These are phyloP conservation scores for Mionectes olivaceus DNA, from an alignment of 2,797 vertebrate species.

Conservation along the genomic window DNA sequence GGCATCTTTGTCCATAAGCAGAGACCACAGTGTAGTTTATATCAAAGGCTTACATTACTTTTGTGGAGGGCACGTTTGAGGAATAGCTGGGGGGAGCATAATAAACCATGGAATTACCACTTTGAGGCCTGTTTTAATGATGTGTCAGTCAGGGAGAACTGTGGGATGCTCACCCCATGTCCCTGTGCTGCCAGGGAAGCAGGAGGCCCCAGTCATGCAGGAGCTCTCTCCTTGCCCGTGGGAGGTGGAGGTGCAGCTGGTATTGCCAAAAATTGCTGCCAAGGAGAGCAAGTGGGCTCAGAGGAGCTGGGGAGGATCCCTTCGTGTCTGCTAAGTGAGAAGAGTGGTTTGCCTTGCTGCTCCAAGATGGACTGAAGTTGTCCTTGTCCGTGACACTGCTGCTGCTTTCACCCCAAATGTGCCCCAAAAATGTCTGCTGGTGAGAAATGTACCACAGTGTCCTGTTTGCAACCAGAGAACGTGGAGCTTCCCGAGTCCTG, in stretches of 20 bases:
- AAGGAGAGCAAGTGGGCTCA: neutral
- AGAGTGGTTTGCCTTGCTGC: neutral
- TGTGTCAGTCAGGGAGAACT: neutral
- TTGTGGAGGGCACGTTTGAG: neutral
- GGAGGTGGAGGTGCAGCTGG: neutral
- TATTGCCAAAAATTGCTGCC: neutral
- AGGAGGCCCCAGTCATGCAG: neutral
- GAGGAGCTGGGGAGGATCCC: neutral
- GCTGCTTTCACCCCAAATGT: neutral
- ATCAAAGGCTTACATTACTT: neutral
- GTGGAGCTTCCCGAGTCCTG: neutral
- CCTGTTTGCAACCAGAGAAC: neutral
- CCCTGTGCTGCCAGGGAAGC: neutral
- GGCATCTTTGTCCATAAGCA: neutral
- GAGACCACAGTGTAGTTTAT: neutral
- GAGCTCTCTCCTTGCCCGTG: neutral
- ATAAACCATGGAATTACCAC: neutral
- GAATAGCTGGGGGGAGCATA: neutral
- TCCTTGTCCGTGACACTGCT: neutral
- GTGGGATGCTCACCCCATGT: fast-evolving
- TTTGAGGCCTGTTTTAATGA: neutral
- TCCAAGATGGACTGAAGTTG: neutral
- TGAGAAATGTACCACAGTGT: neutral
- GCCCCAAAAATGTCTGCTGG: neutral
- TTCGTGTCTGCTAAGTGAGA: neutral